Percentiles rank a stretch among this genome's conserved stretches.
These are phyloP conservation scores for Pyrrhia umbra DNA, from an alignment of 2,888 invertebrate genomes.

Conservation along the genomic window DNA sequence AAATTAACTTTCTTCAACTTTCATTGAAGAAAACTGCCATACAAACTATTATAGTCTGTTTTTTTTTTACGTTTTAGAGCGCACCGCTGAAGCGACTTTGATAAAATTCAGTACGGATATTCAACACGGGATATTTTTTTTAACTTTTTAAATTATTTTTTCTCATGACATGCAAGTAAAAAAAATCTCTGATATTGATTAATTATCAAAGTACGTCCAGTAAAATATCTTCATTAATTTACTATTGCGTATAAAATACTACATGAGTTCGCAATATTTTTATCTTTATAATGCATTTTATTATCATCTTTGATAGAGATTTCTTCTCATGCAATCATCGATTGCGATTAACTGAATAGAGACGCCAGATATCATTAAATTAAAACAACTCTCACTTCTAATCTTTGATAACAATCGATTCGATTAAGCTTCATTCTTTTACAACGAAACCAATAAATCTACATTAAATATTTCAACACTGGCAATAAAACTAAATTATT, in stretches of 20 bases:
- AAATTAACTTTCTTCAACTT: background rate
- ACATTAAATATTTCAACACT: conserved; percentile 45
- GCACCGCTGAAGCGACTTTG: no score
- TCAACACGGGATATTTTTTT: no score
- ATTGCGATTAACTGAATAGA: conserved; percentile 32
- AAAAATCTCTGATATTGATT: no score
- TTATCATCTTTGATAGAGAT: conserved; percentile 23
- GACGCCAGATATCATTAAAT: conserved; percentile 38
- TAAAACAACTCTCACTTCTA: conserved; percentile 30
- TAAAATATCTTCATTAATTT: background rate
- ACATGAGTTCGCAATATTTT: conserved; percentile 28
- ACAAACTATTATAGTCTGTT: background rate
- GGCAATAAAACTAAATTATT: conserved; percentile 41
- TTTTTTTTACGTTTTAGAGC: no score
- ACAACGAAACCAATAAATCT: background rate
- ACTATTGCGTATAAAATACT: background rate
- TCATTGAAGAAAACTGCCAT: no score
- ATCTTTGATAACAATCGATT: conserved; percentile 28
- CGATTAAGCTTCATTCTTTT: conserved; percentile 11
- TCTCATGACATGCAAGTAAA: no score
- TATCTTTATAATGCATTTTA: conserved; percentile 36
- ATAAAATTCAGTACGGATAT: no score
- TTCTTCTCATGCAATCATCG: conserved; percentile 14
- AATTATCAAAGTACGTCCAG: conserved; percentile 20
- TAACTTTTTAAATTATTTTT: no score